Evolutionary conservation across 2,797 vertebrate genomes (phyloP).

Genomic region (Falco biarmicus): DNA sequence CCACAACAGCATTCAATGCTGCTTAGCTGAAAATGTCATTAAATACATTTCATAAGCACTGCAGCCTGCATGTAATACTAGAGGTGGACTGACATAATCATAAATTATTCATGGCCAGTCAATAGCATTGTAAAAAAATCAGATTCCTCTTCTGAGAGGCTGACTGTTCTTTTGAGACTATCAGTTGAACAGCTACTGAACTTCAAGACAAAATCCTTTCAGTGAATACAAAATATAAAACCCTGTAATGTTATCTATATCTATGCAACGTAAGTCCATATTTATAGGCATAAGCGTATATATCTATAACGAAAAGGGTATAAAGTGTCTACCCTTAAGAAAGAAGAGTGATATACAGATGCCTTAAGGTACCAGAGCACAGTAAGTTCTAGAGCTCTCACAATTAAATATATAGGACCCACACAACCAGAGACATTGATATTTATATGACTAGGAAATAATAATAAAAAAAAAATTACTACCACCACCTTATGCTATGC

Average conservation of each 20-base stretch:
- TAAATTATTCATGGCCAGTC: conserved; percentile 57
- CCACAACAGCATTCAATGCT: neutral
- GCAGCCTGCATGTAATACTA: conserved; percentile 20
- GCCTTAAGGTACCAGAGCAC: neutral
- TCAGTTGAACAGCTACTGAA: neutral
- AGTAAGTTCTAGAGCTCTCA: neutral
- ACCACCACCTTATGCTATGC: neutral
- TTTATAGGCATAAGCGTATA: neutral
- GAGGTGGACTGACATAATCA: conserved; percentile 26
- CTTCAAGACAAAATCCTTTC: conserved; percentile 18
- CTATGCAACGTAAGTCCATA: neutral
- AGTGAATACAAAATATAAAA: neutral
- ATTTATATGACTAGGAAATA: neutral
- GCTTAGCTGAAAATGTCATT: conserved; percentile 4
- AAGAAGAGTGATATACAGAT: neutral
- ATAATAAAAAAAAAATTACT: accelerated
- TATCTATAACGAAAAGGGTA: neutral
- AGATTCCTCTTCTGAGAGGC: conserved; percentile 15
- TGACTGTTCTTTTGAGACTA: conserved; percentile 34
- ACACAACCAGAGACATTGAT: neutral
- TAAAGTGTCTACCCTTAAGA: neutral
- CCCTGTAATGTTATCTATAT: neutral
- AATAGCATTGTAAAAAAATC: conserved; percentile 25
- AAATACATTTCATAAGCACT: conserved; percentile 17
- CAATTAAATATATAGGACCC: neutral